These are phyloP conservation scores for Miltochrista miniata DNA, from an alignment of 2,888 invertebrate genomes.

Conservation along the genomic window DNA sequence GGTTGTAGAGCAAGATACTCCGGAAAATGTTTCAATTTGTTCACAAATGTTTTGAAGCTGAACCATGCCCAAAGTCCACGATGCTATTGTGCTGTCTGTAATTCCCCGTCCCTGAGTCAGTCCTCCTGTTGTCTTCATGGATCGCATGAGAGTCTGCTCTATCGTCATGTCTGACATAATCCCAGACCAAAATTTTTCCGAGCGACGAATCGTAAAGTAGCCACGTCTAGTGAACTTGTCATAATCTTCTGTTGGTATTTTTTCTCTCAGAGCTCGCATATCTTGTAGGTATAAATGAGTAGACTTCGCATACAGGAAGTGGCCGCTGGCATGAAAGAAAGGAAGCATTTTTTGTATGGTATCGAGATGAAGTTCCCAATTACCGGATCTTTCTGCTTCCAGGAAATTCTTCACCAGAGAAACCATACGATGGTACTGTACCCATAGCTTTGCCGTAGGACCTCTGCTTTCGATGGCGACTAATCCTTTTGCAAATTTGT, in stretches of 20 bases:
- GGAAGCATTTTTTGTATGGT: slow-evolving; percentile 38
- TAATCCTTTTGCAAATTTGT: neutral
- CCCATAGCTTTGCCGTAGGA: slow-evolving; percentile 41
- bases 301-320: slow-evolving; percentile 41
- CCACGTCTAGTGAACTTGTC: slow-evolving; percentile 24
- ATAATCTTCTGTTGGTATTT: slow-evolving; percentile 21
- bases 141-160: slow-evolving; percentile 9
- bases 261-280: slow-evolving; percentile 41
- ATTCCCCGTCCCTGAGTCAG: slow-evolving; percentile 32
- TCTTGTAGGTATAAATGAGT: slow-evolving; percentile 39
- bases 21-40: neutral
- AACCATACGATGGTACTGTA: slow-evolving; percentile 38
- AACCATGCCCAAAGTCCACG: neutral
- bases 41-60: too few relatives aligned
- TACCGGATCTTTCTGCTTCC: slow-evolving; percentile 41
- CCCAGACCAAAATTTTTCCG: slow-evolving; percentile 33
- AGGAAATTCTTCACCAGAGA: slow-evolving; percentile 37
- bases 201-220: slow-evolving; percentile 40
- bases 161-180: slow-evolving; percentile 37
- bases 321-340: slow-evolving; percentile 51
- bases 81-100: slow-evolving; percentile 17
- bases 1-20: too few relatives aligned
- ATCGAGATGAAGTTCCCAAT: slow-evolving; percentile 31
- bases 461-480: slow-evolving; percentile 25
- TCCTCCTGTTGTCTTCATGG: slow-evolving; percentile 38